Base-by-base conservation (phyloP, 2,888 invertebrate genomes). In the Phasia obesa region DNA sequence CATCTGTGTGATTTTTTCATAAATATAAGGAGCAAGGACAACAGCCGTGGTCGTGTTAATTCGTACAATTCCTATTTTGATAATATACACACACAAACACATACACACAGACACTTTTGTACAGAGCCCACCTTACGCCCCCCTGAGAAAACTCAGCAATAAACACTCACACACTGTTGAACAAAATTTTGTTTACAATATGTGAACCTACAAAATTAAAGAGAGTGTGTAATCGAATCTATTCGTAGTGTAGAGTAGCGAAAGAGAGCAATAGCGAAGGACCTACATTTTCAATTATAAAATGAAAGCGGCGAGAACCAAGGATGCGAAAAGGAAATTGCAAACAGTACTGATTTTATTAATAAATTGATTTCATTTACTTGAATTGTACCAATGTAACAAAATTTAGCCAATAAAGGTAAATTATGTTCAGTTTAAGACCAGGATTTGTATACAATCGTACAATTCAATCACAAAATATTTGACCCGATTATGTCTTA, bases 1-100 rank as follows among this genome's bases (percentile, higher is more conserved):
- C 31, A 27, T 47, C 27, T 38, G 17, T 75, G 62, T 55, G 21
- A 42, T 25, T 51, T 77, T 60, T 77, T 77, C 13, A 70, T 47
- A 70, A 70, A 75, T 76, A 83, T 79, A 83, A 65, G 79, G 75
- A 83, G 79, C 79, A 79, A 83, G 83, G 79, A 83, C 79, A 79
- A 49, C 75, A 59, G 57, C 67, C 60, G 67, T 75, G 70, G 78
- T 83, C 64, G 78, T 78, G 73, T 74, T 74, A 74, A 80, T 80
- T 80, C 79, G 67, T 74, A 79, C 79, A 60, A 73, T 79, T 79
- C 51, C 23, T 47, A 55, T 47, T 27, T 65, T 42, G 49, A 11
- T 23, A 38, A 27, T 6, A 21, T 13, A 65, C 27, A 53, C 15
- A 21, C 7, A 67, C 9, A 27, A 15, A 67, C 47, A 19, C 73